These are phyloP conservation scores for Chionis minor DNA, from an alignment of 2,113 vertebrate genomes.

Conservation along the genomic window DNA sequence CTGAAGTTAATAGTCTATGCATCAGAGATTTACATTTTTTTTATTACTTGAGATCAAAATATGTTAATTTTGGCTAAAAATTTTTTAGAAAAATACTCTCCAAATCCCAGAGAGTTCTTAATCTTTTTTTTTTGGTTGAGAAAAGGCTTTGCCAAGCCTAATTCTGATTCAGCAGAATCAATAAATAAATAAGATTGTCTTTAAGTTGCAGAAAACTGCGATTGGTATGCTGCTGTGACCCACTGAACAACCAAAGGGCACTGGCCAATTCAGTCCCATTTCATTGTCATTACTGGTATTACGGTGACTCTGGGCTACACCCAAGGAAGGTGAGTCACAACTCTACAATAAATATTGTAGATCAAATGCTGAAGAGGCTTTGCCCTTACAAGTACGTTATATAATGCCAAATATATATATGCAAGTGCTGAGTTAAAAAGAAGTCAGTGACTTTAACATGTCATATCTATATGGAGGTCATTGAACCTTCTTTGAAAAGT, in stretches of 20 bases:
- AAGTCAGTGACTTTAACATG: constrained; percentile 64
- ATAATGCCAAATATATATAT: constrained; percentile 58
- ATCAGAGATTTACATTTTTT: background rate
- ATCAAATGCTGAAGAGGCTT: constrained; percentile 15
- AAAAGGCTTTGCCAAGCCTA: background rate
- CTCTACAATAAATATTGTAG: constrained; percentile 32
- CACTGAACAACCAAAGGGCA: background rate
- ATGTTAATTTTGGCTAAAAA: background rate
- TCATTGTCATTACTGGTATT: constrained; percentile 28
- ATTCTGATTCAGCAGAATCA: constrained; percentile 15
- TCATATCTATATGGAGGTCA: constrained; percentile 60
- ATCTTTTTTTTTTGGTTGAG: background rate
- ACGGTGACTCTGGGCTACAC: constrained; percentile 25
- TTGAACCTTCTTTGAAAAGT: constrained; percentile 72
- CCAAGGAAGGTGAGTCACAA: constrained; percentile 56
- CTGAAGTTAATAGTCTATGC: background rate
- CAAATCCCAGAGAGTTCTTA: background rate
- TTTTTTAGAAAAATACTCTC: background rate
- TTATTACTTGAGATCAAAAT: background rate
- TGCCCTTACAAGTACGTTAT: constrained; percentile 65
- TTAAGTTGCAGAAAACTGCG: background rate
- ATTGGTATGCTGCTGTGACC: background rate
- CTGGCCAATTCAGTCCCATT: background rate
- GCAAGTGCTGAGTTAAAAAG: constrained; percentile 66
- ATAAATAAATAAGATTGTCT: background rate